Evolutionary conservation across 1,140 invertebrate genomes (phyloP), one percentile per base, ranked within the genome.

Genomic region (Spodoptera litura): DNA sequence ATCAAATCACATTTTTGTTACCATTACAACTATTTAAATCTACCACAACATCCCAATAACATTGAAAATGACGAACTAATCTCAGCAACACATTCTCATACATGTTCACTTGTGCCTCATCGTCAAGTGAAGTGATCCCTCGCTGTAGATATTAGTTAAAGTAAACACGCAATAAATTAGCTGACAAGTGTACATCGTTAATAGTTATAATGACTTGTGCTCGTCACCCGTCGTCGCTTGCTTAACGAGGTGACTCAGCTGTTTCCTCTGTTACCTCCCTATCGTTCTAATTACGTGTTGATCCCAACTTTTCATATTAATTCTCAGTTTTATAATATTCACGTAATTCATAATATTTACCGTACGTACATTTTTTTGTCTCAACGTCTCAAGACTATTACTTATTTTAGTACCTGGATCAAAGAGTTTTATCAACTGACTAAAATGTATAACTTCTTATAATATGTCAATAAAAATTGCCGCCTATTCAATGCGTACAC

Each of bases 191-290:
- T 64, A 27, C 35, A 64, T 49, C 35, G n/a, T 44, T 49, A 20
- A 64, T 64, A 64, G 61, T 64, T 64, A 64, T 64, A 64, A 64
- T 49, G 61, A 64, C 61, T 49, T 49, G 61, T 61, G 5, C 5
- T 12, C 58, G 58, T 64, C 61, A 64, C 38, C 61, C 38, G 13
- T 62, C 61, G 61, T 49, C 61, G 61, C 20, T 64, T 10, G 15
- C 61, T 27, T 64, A 49, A 64, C 61, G 61, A 64, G 61, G 38
- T 64, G 61, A 64, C 61, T 35, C 1, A 20, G 61, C 61, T 3
- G 6, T 20, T 49, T 44, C 38, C n/a, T 3, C 35, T 20, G 61
- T 49, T 20, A 20, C 13, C 61, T 64, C 13, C 38, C 9, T 20
- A 64, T 64, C 61, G 38, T 49, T 64, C 12, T 49, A 64, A 64